phyloP scores from a whole-genome alignment of 64 coral and sea anemone species.

The Exaiptasia diaphana region DNA sequence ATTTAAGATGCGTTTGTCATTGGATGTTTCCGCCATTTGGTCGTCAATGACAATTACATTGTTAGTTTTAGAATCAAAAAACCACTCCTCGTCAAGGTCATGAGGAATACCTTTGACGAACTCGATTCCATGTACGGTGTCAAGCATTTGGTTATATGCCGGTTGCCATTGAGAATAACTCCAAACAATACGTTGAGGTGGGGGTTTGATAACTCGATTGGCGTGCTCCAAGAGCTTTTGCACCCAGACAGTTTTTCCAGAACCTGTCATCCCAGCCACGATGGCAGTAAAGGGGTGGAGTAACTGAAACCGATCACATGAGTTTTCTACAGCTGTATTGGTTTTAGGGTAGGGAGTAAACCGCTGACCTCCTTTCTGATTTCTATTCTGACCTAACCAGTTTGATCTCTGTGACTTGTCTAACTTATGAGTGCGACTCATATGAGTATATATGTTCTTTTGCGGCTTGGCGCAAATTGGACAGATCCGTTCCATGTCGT shows the following conservation, averaged over 20 bases:
- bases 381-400: too few species aligned
- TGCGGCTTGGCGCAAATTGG: too few species aligned
- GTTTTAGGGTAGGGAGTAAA: too few species aligned
- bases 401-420: too few species aligned
- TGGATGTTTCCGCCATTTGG: background rate
- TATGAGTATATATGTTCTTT: too few species aligned
- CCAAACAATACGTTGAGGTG: conserved; percentile 27
- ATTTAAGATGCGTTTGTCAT: conserved; percentile 12
- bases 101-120: background rate
- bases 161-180: conserved; percentile 5
- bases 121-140: background rate
- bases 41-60: conserved; percentile 49
- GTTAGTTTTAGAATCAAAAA: conserved; percentile 13
- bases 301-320: too few species aligned
- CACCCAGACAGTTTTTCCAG: conserved; percentile 41
- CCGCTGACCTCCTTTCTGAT: too few species aligned
- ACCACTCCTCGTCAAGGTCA: conserved; percentile 26
- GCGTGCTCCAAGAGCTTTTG: conserved; percentile 10
- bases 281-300: conserved; percentile 41
- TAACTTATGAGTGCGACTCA: too few species aligned
- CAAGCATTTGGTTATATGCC: background rate
- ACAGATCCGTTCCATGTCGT: too few species aligned
- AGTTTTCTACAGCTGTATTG: too few species aligned
- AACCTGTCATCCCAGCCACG: conserved; percentile 32
- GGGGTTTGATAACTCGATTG: conserved; percentile 6